Conservation (phyloP, 2,888 invertebrate genomes). For the Epinotia brunnichana region DNA sequence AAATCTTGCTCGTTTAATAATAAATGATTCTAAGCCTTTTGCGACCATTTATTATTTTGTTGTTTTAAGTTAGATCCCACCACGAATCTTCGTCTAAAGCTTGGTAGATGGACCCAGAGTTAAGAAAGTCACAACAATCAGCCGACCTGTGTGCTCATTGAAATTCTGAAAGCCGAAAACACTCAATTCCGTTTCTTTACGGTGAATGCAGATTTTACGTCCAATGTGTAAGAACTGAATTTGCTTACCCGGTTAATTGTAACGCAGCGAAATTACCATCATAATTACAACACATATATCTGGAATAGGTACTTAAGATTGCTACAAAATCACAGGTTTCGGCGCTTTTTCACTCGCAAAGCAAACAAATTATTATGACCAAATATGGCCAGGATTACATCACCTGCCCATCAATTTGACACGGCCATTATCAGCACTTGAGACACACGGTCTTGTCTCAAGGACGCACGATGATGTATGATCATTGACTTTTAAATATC, state of each 20-base stretch:
- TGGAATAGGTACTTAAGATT: constrained; percentile 5
- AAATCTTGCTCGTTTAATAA: too few species aligned
- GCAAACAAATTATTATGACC: constrained; percentile 61
- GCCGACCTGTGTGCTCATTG: neutral
- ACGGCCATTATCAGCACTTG: constrained; percentile 59
- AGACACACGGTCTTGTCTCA: constrained; percentile 29
- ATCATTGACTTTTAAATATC: constrained; percentile 39
- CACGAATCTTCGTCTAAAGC: neutral
- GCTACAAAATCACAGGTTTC: constrained; percentile 43
- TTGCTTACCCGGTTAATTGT: neutral
- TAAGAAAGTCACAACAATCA: neutral
- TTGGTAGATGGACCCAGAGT: neutral
- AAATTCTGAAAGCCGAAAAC: constrained; percentile 1
- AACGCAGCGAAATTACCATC: neutral
- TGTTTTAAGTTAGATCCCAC: neutral
- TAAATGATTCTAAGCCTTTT: neutral
- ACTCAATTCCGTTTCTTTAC: neutral
- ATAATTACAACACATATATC: constrained; percentile 19
- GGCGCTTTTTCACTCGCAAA: constrained; percentile 49
- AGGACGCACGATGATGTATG: constrained; percentile 39
- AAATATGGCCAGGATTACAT: constrained; percentile 56
- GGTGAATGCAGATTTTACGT: neutral
- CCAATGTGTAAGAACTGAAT: neutral
- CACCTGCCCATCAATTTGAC: constrained; percentile 57
- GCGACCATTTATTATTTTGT: neutral